phyloP scores from a whole-genome alignment of 2,888 invertebrate species.

The Pterostichus madidus region DNA sequence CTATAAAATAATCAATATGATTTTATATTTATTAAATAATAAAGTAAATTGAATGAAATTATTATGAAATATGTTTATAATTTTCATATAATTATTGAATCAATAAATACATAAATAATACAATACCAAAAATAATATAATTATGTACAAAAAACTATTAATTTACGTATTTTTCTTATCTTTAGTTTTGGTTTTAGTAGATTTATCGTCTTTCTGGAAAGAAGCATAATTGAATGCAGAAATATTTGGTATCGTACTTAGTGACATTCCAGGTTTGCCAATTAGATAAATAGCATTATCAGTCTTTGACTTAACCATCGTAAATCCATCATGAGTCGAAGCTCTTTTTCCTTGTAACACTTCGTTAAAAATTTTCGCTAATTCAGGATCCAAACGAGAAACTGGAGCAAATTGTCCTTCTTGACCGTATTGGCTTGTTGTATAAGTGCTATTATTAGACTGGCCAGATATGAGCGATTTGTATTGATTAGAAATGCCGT shows the following conservation, averaged over 20 bases:
- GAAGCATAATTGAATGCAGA: constrained; percentile 25
- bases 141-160: background rate
- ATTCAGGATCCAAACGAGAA: constrained; percentile 23
- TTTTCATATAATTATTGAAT: background rate
- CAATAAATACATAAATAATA: constrained; percentile 25
- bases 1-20: too few species aligned
- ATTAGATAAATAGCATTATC: constrained; percentile 48
- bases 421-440: background rate
- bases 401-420: background rate
- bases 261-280: constrained; percentile 42
- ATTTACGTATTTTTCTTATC: background rate
- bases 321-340: constrained; percentile 39
- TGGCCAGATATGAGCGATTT: background rate
- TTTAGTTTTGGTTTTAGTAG: background rate
- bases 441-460: background rate
- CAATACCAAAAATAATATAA: background rate
- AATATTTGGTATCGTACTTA: constrained; percentile 31
- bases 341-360: constrained; percentile 21
- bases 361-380: constrained; percentile 7
- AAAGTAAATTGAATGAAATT: background rate
- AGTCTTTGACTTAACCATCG: constrained; percentile 35
- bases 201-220: background rate
- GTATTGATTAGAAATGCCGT: too few species aligned
- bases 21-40: too few species aligned
- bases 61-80: background rate